A percentile compares a stretch with the other conserved stretches of the same genome.
phyloP scores from a whole-genome alignment of 2,113 vertebrate genomes.

The Hemiscyllium ocellatum region DNA sequence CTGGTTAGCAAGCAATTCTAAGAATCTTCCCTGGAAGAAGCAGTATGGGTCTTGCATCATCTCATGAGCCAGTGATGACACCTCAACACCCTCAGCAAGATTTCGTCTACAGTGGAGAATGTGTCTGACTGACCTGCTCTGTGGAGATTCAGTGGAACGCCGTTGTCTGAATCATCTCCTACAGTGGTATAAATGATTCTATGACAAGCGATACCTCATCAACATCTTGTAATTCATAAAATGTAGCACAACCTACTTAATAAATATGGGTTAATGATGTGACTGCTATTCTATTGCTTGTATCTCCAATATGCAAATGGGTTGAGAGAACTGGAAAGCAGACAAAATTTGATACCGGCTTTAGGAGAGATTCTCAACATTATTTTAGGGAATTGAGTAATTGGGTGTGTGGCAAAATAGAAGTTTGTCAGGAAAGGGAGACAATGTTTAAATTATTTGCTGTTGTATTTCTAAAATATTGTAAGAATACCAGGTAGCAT shows the following conservation, averaged over 20 bases:
- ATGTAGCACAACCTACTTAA: background rate
- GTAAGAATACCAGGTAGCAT: background rate
- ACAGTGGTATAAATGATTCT: background rate
- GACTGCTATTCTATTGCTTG: background rate
- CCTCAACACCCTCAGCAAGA: too few species aligned
- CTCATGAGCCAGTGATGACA: too few species aligned
- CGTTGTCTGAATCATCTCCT: background rate
- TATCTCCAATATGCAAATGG: background rate
- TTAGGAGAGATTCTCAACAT: background rate
- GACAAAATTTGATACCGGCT: background rate
- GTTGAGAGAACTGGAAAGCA: background rate
- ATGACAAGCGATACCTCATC: background rate
- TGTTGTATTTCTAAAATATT: background rate
- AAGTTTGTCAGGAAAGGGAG: background rate
- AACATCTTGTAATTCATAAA: background rate
- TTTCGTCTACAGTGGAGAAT: background rate
- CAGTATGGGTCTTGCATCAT: too few species aligned
- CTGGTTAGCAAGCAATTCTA: too few species aligned
- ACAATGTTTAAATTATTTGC: background rate
- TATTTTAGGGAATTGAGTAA: background rate
- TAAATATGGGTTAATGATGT: background rate
- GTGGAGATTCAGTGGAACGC: too few species aligned
- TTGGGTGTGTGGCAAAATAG: background rate
- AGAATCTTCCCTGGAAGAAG: too few species aligned
- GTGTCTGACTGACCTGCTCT: too few species aligned